Conservation (phyloP, 1,140 invertebrate genomes). For the Vollenhovia emeryi region DNA sequence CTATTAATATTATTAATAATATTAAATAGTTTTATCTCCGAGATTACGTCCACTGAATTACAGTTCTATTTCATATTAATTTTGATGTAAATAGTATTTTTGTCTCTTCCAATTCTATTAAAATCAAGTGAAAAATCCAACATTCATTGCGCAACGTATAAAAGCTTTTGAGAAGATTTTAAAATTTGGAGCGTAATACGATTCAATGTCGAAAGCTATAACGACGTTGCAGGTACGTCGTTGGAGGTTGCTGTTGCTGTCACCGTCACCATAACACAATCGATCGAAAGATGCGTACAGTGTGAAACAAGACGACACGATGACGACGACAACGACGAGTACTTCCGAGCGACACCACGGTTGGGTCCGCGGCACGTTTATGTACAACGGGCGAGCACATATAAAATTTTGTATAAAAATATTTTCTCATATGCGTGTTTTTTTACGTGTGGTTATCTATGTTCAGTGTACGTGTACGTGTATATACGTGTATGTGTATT, state of each 20-base stretch:
- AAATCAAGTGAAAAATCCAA: constrained; percentile 45
- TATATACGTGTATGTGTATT: neutral
- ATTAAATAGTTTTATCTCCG: neutral
- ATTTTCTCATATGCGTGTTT: constrained; percentile 74
- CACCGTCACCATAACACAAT: neutral
- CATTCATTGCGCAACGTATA: constrained; percentile 29
- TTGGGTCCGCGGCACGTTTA: constrained; percentile 58
- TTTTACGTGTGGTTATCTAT: constrained; percentile 60
- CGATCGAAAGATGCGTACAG: constrained; percentile 19
- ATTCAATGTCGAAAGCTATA: constrained; percentile 39
- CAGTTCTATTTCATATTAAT: neutral
- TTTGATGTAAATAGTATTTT: neutral
- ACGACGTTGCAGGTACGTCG: constrained; percentile 25
- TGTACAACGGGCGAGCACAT: constrained; percentile 75
- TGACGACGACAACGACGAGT: constrained; percentile 11
- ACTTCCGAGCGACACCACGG: constrained; percentile 15
- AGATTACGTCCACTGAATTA: neutral
- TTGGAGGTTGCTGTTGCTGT: constrained; percentile 8
- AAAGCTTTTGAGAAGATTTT: constrained; percentile 9
- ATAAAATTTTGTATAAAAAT: constrained; percentile 85
- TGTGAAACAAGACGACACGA: neutral
- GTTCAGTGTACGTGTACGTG: neutral
- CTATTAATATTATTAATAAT: neutral
- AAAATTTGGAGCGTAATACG: constrained; percentile 41
- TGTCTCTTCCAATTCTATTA: neutral